Evolutionary conservation across 2,888 invertebrate species (phyloP).

Genomic region (Melanostoma mellinum): DNA sequence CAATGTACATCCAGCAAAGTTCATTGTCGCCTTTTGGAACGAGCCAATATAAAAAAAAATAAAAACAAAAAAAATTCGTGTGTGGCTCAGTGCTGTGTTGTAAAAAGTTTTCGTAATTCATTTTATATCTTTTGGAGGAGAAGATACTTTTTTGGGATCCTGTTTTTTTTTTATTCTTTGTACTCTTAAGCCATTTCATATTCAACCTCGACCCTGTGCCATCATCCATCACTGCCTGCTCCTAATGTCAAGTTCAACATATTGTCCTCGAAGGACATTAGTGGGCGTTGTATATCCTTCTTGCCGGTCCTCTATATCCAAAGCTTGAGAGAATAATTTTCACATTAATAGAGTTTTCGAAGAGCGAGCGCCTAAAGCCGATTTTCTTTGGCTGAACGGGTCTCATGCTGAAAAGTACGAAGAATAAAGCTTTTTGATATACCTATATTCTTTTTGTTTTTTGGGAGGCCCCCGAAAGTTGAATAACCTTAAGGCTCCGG

Average conservation of each 20-base stretch:
- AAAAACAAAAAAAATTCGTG: constrained; percentile 16
- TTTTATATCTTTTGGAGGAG: neutral
- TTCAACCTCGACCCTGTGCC: constrained; percentile 47
- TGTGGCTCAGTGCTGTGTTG: constrained; percentile 19
- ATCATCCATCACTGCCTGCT: constrained; percentile 42
- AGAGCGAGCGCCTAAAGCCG: constrained; percentile 21
- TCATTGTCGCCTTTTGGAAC: constrained; percentile 65
- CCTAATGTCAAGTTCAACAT: constrained; percentile 70
- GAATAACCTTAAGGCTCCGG: constrained; percentile 62
- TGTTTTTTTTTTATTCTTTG: constrained; percentile 9
- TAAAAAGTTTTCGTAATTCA: constrained; percentile 16
- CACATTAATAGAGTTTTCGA: constrained; percentile 45
- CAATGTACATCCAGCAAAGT: constrained; percentile 69
- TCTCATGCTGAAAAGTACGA: constrained; percentile 4
- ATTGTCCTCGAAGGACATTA: constrained; percentile 49
- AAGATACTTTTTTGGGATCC: constrained; percentile 10
- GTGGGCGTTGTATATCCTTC: constrained; percentile 43
- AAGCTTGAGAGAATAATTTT: constrained; percentile 27
- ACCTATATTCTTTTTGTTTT: constrained; percentile 20
- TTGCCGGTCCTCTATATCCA: neutral
- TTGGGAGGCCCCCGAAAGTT: constrained; percentile 38
- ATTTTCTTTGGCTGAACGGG: neutral
- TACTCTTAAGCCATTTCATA: constrained; percentile 29
- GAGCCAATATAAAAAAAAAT: constrained; percentile 23
- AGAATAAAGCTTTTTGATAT: constrained; percentile 33